Percentiles rank a stretch among this genome's conserved stretches.
Evolutionary conservation across 2,888 invertebrate genomes (phyloP).

Genomic region (Sussaba pulchella): DNA sequence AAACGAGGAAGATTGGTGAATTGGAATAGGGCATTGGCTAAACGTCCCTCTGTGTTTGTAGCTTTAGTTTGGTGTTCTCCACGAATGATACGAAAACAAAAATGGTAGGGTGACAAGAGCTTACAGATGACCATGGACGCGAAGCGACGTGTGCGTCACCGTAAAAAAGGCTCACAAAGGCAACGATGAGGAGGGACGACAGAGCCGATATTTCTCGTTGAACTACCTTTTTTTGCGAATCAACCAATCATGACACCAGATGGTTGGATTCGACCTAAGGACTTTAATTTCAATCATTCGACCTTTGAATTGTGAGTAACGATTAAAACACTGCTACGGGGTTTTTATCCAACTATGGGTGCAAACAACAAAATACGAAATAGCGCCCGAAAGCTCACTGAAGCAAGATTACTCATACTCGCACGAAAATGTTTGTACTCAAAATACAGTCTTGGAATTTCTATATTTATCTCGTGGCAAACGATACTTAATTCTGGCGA

Average conservation of each 20-base stretch:
- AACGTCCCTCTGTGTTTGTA: conserved; percentile 2
- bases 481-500: too few relatives aligned
- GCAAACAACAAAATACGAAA: too few relatives aligned
- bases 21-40: conserved; percentile 27
- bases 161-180: conserved; percentile 37
- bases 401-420: too few relatives aligned
- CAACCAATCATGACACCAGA: background rate
- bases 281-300: too few relatives aligned
- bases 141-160: conserved; percentile 3
- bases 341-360: too few relatives aligned
- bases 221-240: background rate
- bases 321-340: too few relatives aligned
- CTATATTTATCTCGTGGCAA: too few relatives aligned
- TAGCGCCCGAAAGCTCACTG: too few relatives aligned
- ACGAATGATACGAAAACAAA: conserved; percentile 40
- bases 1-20: conserved; percentile 19
- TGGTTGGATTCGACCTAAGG: too few relatives aligned
- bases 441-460: too few relatives aligned
- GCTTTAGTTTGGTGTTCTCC: background rate
- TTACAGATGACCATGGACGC: conserved; percentile 37
- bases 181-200: conserved; percentile 13
- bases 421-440: too few relatives aligned
- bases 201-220: conserved; percentile 10
- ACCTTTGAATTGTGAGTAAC: too few relatives aligned
- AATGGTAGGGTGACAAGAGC: conserved; percentile 46